Evolutionary conservation across 2,113 vertebrate genomes (phyloP), one percentile per base, ranked within the genome.

Genomic region (Gymnorhina tibicen): DNA sequence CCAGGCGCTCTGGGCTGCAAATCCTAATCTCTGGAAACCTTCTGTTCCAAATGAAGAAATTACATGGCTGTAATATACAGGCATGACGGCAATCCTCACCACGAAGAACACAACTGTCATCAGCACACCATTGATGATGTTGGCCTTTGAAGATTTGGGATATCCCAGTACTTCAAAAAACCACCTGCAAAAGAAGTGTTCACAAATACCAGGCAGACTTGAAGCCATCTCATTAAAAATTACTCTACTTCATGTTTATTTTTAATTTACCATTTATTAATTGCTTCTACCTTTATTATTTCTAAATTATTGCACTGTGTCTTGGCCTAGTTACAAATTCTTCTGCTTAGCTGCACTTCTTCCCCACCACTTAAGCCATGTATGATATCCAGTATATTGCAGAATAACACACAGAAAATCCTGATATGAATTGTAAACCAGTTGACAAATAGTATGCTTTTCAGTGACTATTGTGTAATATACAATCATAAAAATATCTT

Each of bases 91-190:
- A 80, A 99, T 99, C 93, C 99, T 98, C 94, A 99, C 99, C 63
- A 99, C 52, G 97, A 99, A 99, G 98, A 99, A 99, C 64, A 98
- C 98, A 16, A 97, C 93, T 3, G 99, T 99, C 99, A 99, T 99
- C 96, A 99, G 98, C 35, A 99, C 96, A 11, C 99, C 99, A 52
- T 99, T 99, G 87, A 98, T 95, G 96, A 99, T 98, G 89, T 99
- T 99, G 85, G 98, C 98, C 89, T 98, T 98, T 77, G 98, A 99
- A 97, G 98, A 98, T 96, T 98, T 99, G 81, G 99, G 97, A 95
- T 99, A 99, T 88, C 99, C 98, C 94, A 99, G 98, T 80, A 98
- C 97, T 98, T 99, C 99, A 97, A 99, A 99, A 98, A 99, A 99
- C 99, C 99, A 99, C 97, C 99, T 99, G 98, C 78, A 98, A 98